Base-by-base conservation (phyloP, 2,888 invertebrate genomes). In the Poecilobothrus nobilitatus region DNA sequence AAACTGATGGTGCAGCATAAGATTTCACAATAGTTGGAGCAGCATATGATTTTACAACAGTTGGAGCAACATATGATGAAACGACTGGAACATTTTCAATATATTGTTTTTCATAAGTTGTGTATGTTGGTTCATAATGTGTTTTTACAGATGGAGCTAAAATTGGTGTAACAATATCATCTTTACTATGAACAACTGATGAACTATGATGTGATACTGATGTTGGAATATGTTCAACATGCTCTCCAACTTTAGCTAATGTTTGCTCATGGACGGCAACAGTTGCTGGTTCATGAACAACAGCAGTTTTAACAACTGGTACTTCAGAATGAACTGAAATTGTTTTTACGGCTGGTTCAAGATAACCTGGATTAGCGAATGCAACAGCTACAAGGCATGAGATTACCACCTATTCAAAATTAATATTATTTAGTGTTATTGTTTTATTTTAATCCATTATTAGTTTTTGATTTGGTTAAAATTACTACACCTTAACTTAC, bases 181-280 rank as follows among this genome's bases (percentile, higher is more conserved):
- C 81, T 1, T 81, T 79, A 53, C 82, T 78, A 69, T 81, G 84
- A n/a, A 84, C 78, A 70, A 85, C 83, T n/a, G 83, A 76, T 8
- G 83, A 81, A 66, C 84, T 83, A 72, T 85, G 85, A 71, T 84
- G 85, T 7, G 85, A 85, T 0, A 77, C 75, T 2, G 74, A 75
- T 1, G 74, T 75, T 61, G 76, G 76, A 4, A 78, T 72, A 69
- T 73, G 75, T 66, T 77, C 76, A 41, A 77, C 74, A 63, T 75
- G 67, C 34, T 76, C 74, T 27, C 76, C 79, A 70, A 78, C 74
- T 69, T 77, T 75, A 33, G 75, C 73, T 61, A 78, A 70, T 66
- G 53, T 53, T 71, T 69, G 72, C 66, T 72, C 70, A 63, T 72
- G 73, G 69, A 72, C 67, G 22, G 67, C 70, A 27, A 27, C 5